These are phyloP conservation scores for Drusus annulatus DNA, from an alignment of 1,140 invertebrate species.

Conservation along the genomic window DNA sequence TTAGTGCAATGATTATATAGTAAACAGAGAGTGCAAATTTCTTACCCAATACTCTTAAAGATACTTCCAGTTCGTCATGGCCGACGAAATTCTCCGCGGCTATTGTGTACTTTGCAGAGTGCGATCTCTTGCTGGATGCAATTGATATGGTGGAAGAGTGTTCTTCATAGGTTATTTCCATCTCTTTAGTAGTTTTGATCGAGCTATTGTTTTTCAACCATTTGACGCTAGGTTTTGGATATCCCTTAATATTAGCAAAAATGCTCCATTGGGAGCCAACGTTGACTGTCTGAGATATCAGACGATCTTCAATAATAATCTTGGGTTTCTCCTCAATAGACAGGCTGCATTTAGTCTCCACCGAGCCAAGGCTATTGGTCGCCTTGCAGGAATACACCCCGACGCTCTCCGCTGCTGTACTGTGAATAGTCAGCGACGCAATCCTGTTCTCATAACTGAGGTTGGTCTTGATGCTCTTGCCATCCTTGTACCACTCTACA, in stretches of 20 bases:
- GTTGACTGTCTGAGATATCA: conserved; percentile 74
- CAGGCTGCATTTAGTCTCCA: conserved; percentile 78
- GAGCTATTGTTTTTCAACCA: conserved; percentile 77
- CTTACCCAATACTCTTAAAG: conserved; percentile 85
- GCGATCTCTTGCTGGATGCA: conserved; percentile 73
- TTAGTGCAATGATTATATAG: neutral
- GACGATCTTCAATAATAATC: conserved; percentile 75
- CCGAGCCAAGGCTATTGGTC: conserved; percentile 80
- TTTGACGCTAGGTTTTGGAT: conserved; percentile 76
- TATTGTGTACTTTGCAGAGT: conserved; percentile 78
- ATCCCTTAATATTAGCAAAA: conserved; percentile 75
- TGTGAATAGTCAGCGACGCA: conserved; percentile 80
- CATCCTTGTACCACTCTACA: conserved; percentile 83
- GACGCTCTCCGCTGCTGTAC: conserved; percentile 76
- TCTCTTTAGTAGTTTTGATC: conserved; percentile 69
- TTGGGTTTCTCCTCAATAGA: conserved; percentile 79
- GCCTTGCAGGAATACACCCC: conserved; percentile 82
- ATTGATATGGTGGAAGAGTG: conserved; percentile 76
- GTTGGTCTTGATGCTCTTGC: conserved; percentile 71
- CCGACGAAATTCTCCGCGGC: conserved; percentile 81
- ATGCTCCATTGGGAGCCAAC: conserved; percentile 77
- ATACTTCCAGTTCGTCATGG: conserved; percentile 78
- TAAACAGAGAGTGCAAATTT: conserved; percentile 15
- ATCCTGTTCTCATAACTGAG: conserved; percentile 82
- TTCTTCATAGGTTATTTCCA: conserved; percentile 74